Evolutionary conservation across 2,113 vertebrate genomes (phyloP), one percentile per base, ranked within the genome.

Genomic region (Murina feae): DNA sequence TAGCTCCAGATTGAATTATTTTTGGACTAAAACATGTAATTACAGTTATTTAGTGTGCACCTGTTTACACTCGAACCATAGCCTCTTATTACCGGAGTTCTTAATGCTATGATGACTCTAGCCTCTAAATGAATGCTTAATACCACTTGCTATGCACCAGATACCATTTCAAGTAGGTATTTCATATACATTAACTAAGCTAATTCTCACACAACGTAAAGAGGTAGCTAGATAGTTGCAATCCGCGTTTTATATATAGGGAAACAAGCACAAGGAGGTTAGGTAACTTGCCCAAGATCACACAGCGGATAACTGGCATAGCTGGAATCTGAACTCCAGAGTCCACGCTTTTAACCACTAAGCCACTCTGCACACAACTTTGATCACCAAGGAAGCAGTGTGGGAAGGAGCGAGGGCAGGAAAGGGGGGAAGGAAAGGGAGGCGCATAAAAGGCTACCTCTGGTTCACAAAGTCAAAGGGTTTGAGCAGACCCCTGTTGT

Each of bases 1-100:
- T 58, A 86, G 49, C 49, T 95, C 49, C 69, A 89, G 68, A 88
- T 25, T 76, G 53, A 85, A 90, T 90, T 85, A 13, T 13, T 93
- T 78, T 65, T 51, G 28, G 58, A 39, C 18, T 71, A 83, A 89
- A 94, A 82, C 83, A 86, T 58, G 13, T 71, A 58, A 79, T 90
- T 95, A 69, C 37, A 71, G 60, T 72, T 51, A 86, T 78, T 95
- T 68, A 90, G 37, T 86, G 35, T 83, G 63, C 18, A 91, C 66
- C 74, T 93, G 86, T 94, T 95, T 89, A 95, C 9, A 30, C 2
- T 13, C 35, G 53, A 94, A 65, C 82, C 68, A 4, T 18, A 78
- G 39, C 39, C 82, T 92, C 66, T 93, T 49, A 55, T 91, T 68
- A 49, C 47, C 81, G 1, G 5, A 51, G 25, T 75, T 74, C 68